Evolutionary conservation across 2,888 invertebrate species (phyloP).

Genomic region (Caprella mutica): DNA sequence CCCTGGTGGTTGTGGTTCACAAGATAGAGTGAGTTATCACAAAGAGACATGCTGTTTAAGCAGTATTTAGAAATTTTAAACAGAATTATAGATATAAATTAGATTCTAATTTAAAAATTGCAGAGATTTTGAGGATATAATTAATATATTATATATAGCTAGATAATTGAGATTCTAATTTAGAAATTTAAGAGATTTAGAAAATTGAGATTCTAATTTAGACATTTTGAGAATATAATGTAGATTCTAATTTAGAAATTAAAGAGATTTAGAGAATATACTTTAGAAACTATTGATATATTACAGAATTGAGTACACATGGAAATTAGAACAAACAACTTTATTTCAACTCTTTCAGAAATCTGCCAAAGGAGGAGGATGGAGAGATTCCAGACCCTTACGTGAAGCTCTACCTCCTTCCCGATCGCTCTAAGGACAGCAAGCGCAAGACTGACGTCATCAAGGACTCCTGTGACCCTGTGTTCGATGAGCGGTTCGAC

Average conservation of each 20-base stretch:
- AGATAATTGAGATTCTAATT: no score
- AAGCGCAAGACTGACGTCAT: conserved; percentile 73
- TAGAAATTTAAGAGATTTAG: not conserved
- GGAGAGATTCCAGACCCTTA: conserved; percentile 78
- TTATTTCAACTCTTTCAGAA: conserved; percentile 46
- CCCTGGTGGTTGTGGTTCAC: conserved; percentile 70
- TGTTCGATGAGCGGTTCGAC: conserved; percentile 83
- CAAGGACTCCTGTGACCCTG: conserved; percentile 81
- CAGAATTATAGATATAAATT: no score
- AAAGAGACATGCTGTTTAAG: no score
- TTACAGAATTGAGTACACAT: no score
- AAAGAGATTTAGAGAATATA: not conserved
- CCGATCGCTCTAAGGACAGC: conserved; percentile 70
- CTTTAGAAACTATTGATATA: no score
- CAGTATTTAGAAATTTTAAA: no score
- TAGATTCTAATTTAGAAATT: not conserved
- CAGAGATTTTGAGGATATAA: no score
- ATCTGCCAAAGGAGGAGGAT: conserved; percentile 68
- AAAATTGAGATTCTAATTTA: not conserved
- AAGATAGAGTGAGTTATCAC: conserved; percentile 78
- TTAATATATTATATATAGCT: no score
- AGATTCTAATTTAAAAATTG: no score
- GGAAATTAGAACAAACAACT: no score
- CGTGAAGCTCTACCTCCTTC: conserved; percentile 73
- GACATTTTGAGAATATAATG: not conserved